Conservation (phyloP, 2,888 invertebrate genomes). For the Palloptera scutellata region DNA sequence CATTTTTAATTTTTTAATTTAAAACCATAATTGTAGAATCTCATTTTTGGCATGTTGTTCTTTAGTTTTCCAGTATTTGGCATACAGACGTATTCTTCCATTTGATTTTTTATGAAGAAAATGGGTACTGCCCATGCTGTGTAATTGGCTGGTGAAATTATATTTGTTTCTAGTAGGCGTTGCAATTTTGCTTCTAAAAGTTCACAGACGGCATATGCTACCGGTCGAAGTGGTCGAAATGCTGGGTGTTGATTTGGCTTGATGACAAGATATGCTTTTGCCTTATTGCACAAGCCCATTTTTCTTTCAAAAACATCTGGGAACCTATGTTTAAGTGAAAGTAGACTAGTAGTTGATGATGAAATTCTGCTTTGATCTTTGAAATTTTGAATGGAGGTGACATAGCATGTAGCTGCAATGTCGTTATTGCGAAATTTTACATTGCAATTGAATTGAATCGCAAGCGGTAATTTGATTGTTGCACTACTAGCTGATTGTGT, state of each 20-base stretch:
- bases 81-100: constrained; percentile 34
- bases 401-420: too few relatives aligned
- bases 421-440: too few relatives aligned
- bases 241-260: constrained; percentile 36
- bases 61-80: constrained; percentile 23
- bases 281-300: constrained; percentile 36
- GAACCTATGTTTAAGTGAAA: too few relatives aligned
- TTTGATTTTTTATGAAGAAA: constrained; percentile 37
- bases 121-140: constrained; percentile 43
- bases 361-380: too few relatives aligned
- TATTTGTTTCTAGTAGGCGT: constrained; percentile 32
- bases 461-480: too few relatives aligned
- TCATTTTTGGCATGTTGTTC: constrained; percentile 29
- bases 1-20: constrained; percentile 34
- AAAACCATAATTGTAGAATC: constrained; percentile 27
- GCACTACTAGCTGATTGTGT: too few relatives aligned
- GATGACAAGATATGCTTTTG: constrained; percentile 34
- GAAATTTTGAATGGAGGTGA: too few relatives aligned
- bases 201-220: constrained; percentile 40
- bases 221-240: constrained; percentile 39
- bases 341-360: too few relatives aligned
- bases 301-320: too few relatives aligned
- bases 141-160: constrained; percentile 39
- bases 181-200: constrained; percentile 37
- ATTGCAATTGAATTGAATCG: too few relatives aligned